phyloP scores from a whole-genome alignment of 1,140 invertebrate species.

The Solenopsis fugax region DNA sequence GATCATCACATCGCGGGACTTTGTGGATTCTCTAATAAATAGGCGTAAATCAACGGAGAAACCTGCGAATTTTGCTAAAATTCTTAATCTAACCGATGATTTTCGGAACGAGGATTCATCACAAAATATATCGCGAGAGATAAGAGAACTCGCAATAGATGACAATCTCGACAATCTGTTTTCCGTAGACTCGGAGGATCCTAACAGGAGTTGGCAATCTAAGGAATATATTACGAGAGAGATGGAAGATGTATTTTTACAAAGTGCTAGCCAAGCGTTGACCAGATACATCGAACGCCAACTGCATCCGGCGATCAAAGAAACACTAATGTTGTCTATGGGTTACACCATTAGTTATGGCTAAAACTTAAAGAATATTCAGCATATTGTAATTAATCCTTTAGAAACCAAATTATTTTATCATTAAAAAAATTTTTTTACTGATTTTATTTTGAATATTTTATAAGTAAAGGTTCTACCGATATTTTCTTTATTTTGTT shows the following conservation, averaged over 20 bases:
- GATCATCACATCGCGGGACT: conserved; percentile 74
- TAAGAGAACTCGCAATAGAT: conserved; percentile 64
- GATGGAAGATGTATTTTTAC: conserved; percentile 94
- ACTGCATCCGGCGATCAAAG: conserved; percentile 93
- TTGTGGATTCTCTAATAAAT: conserved; percentile 65
- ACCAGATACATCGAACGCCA: conserved; percentile 94
- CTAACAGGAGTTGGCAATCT: conserved; percentile 80
- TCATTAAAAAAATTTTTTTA: too few relatives aligned
- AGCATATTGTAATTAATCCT: background rate
- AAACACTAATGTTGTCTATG: conserved; percentile 94
- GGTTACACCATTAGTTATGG: conserved; percentile 95
- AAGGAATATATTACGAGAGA: conserved; percentile 90
- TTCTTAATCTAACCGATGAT: background rate
- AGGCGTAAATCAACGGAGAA: conserved; percentile 34
- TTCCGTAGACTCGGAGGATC: conserved; percentile 58
- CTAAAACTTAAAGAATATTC: conserved; percentile 63
- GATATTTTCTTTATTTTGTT: too few relatives aligned
- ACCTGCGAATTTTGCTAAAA: background rate
- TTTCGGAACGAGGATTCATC: conserved; percentile 46
- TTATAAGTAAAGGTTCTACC: too few relatives aligned
- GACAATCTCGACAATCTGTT: conserved; percentile 59
- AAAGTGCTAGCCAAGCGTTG: conserved; percentile 92
- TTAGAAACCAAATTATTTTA: too few relatives aligned
- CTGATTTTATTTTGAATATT: too few relatives aligned
- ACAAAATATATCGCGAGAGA: conserved; percentile 56